Evolutionary conservation across 2,888 invertebrate genomes (phyloP).

Genomic region (Eurytoma adleriae): DNA sequence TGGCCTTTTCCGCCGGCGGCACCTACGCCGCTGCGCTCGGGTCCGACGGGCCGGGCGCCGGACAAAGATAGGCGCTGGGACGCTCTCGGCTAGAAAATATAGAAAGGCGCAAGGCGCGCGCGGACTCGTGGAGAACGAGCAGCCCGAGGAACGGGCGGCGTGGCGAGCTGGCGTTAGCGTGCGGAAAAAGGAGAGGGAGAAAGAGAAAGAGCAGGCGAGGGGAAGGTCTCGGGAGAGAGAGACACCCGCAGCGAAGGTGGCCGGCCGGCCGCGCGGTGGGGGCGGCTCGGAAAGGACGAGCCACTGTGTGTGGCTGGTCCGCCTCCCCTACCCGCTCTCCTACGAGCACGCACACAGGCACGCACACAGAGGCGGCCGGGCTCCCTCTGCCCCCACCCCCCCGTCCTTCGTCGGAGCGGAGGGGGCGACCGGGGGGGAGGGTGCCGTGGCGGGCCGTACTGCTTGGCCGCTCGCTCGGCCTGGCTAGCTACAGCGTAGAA

Average conservation of each 20-base stretch:
- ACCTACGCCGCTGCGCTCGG: background rate
- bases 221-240: slow-evolving; percentile 50
- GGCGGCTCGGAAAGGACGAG: slow-evolving; percentile 50
- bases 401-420: no score
- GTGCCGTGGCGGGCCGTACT: no score
- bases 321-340: slow-evolving; percentile 8
- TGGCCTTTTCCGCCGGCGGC: no score
- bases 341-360: no score
- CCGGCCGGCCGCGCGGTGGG: slow-evolving; percentile 19
- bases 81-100: no score
- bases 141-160: slow-evolving; percentile 2
- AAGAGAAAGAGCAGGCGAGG: slow-evolving; percentile 49
- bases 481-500: background rate
- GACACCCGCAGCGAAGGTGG: slow-evolving; percentile 55
- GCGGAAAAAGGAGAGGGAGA: slow-evolving; percentile 35
- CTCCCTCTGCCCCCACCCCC: no score
- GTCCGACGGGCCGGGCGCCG: background rate
- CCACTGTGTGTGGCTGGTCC: background rate
- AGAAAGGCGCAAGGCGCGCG: no score
- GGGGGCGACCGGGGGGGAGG: no score
- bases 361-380: no score
- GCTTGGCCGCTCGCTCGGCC: no score
- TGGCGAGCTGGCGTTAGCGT: slow-evolving; percentile 31
- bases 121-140: no score
- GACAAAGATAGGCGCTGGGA: background rate